Conservation (phyloP, 1,140 invertebrate genomes). For the Ceratina calcarata region DNA sequence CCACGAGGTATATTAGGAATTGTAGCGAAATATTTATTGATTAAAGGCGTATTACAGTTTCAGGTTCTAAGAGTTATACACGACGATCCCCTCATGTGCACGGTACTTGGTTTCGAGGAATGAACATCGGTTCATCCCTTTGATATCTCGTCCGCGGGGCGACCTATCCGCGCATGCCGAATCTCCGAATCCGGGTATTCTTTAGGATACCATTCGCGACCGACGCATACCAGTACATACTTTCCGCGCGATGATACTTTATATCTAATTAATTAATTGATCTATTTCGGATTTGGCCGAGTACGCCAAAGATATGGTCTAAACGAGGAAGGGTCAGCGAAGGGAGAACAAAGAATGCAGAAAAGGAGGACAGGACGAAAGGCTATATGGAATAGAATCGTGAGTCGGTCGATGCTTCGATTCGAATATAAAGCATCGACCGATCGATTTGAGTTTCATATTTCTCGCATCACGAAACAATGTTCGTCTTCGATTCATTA, state of each 20-base stretch:
- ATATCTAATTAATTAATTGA: constrained; percentile 57
- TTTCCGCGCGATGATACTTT: constrained; percentile 32
- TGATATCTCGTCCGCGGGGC: constrained; percentile 24
- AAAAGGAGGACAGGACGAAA: neutral
- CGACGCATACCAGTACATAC: constrained; percentile 27
- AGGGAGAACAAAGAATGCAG: neutral
- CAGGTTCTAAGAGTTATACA: constrained; percentile 62
- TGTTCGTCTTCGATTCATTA: constrained; percentile 24
- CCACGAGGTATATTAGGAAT: constrained; percentile 3
- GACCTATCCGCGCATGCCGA: constrained; percentile 40
- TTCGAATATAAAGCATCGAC: neutral
- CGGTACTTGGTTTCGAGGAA: constrained; percentile 32
- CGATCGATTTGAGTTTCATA: neutral
- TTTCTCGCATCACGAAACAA: constrained; percentile 11
- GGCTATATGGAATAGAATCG: neutral
- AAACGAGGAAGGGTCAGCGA: neutral
- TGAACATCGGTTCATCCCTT: neutral
- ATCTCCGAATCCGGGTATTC: constrained; percentile 39
- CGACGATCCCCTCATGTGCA: constrained; percentile 58
- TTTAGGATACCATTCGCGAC: constrained; percentile 37
- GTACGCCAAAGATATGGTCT: constrained; percentile 56
- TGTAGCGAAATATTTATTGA: constrained; percentile 68
- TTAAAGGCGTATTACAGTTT: constrained; percentile 66
- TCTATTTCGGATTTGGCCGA: constrained; percentile 58
- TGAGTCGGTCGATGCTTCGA: constrained; percentile 8